Base-by-base conservation (phyloP, 2,113 vertebrate genomes). In the Macheiramphus alcinus region DNA sequence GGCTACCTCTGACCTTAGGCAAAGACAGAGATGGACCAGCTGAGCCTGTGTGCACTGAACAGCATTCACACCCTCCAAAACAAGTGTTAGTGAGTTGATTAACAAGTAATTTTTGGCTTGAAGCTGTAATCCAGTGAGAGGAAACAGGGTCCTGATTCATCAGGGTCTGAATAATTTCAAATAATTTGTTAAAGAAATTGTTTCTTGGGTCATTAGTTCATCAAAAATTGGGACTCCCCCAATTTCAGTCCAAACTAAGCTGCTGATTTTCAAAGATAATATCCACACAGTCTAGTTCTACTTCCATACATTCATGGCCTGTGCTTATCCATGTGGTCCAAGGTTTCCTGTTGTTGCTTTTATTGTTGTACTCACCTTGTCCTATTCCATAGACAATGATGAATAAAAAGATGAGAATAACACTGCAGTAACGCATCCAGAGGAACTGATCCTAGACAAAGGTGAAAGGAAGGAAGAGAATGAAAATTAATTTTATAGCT, bases 341-440 rank as follows among this genome's bases (percentile, higher is more conserved):
- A 45, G 15, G 5, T 32, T 58, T 88, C 40, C 43, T 78, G 17
- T 18, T 78, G 20, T 47, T 59, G 12, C 34, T 62, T 45, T 71
- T 79, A 9, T 20, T 55, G 52, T 47, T 63, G 11, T 61, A 93
- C 94, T 32, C 92, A 99, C 99, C 97, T 83, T 98, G 98, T 80
- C 99, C 98, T 72, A 94, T 65, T 56, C 98, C 97, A 78, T 98
- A 99, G 84, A 97, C 97, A 91, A 97, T 84, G 88, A 98, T 98
- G 81, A 98, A 98, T 29, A 97, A 22, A 80, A 99, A 99, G 91
- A 99, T 97, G 31, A 99, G 92, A 56, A 82, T 61, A 87, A 98
- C 98, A 97, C 98, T 99, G 97, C 98, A 98, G 89, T 99, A 99
- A 8, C 96, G 97, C 97, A 98, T 94, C 99, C 98, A 99, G 32